Evolutionary conservation across 1,140 invertebrate species (phyloP).

Genomic region (Drosophila punjabiensis): DNA sequence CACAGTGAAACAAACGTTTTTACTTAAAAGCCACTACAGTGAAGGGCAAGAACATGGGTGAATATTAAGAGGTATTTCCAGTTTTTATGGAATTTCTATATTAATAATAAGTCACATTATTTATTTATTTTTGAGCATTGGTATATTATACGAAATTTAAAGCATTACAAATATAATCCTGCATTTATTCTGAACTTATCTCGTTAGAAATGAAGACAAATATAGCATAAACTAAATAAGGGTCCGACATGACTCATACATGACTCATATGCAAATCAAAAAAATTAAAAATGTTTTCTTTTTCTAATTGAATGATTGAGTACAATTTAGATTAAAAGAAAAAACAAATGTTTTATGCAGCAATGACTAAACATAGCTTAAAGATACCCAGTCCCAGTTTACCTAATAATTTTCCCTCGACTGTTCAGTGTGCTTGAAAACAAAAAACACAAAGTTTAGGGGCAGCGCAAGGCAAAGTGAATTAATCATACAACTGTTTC

Average conservation of each 20-base stretch:
- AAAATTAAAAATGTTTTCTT: not conserved
- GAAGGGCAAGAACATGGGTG: conserved; percentile 6
- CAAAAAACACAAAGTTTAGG: conserved; percentile 10
- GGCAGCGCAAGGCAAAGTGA: conserved; percentile 15
- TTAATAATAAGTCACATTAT: no score
- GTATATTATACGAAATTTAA: not conserved
- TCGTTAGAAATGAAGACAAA: not conserved
- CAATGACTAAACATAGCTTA: not conserved
- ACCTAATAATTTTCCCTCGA: not conserved
- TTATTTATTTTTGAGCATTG: no score
- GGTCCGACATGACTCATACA: not conserved
- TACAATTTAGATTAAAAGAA: not conserved
- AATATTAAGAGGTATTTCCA: no score
- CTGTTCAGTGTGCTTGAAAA: conserved; percentile 3
- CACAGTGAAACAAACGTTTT: conserved; percentile 28
- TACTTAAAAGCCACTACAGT: not conserved
- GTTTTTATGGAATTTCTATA: not conserved
- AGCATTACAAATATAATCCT: not conserved
- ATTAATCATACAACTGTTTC: conserved; percentile 58
- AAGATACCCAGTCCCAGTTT: not conserved
- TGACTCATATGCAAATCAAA: not conserved
- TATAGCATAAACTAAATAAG: not conserved
- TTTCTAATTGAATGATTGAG: no score
- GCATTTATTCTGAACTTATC: not conserved
- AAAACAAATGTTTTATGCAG: not conserved